Conservation (phyloP, 2,888 invertebrate genomes). For the Pheosia gnoma region DNA sequence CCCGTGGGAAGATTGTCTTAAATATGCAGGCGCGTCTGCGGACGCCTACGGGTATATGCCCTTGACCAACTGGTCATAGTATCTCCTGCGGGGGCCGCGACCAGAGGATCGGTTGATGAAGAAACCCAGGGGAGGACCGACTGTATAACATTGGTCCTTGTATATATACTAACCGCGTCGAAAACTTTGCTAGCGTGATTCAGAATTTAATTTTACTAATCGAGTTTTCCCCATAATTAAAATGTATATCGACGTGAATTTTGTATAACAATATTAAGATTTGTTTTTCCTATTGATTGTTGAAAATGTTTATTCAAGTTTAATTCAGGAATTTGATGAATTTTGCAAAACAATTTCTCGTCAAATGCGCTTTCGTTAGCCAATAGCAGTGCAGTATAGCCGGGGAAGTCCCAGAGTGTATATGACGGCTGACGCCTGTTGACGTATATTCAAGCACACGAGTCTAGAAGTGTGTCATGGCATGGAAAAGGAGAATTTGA, state of each 20-base stretch:
- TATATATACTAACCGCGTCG: not conserved
- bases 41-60: constrained; percentile 2
- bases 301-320: not conserved
- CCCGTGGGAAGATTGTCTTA: constrained; percentile 7
- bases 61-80: constrained; percentile 7
- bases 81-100: constrained; percentile 10
- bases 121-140: constrained; percentile 18
- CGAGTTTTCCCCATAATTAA: not conserved
- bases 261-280: not conserved
- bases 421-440: not conserved
- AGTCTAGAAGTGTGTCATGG: no score
- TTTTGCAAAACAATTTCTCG: not conserved
- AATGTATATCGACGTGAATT: not conserved
- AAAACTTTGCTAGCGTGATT: constrained; percentile 17
- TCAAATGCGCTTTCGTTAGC: not conserved
- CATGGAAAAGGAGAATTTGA: no score
- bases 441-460: no score
- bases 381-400: constrained; percentile 11
- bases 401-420: constrained; percentile 9
- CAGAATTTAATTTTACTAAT: constrained; percentile 4
- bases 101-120: constrained; percentile 16
- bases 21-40: not conserved
- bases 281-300: not conserved
- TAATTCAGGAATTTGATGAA: constrained; percentile 5
- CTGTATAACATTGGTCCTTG: not conserved